These are phyloP conservation scores for Opisthograptis luteolata DNA, from an alignment of 2,888 invertebrate genomes.

Conservation along the genomic window DNA sequence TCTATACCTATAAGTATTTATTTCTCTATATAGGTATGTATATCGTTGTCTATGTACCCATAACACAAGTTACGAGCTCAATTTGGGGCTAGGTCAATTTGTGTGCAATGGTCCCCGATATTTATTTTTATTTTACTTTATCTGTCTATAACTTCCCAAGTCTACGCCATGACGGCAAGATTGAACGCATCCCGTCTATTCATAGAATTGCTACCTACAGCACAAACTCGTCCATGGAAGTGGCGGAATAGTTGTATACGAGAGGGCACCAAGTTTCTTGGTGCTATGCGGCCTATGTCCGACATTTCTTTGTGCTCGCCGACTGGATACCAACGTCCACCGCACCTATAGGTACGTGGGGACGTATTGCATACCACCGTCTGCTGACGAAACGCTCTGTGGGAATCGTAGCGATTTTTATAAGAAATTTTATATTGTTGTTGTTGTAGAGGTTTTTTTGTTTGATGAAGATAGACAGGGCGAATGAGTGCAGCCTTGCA, in stretches of 20 bases:
- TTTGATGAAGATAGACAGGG: slow-evolving; percentile 17
- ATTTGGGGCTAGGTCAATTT: too few relatives aligned
- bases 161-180: not conserved
- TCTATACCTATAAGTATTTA: too few relatives aligned
- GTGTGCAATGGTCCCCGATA: too few relatives aligned
- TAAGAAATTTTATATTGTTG: slow-evolving; percentile 6
- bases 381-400: slow-evolving; percentile 47
- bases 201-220: slow-evolving; percentile 38
- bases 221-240: slow-evolving; percentile 67
- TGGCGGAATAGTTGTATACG: slow-evolving; percentile 75
- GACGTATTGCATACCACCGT: slow-evolving; percentile 16
- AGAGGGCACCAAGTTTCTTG: slow-evolving; percentile 63
- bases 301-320: slow-evolving; percentile 74
- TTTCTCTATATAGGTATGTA: too few relatives aligned
- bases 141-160: not conserved
- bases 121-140: too few relatives aligned
- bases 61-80: too few relatives aligned
- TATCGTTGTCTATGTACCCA: too few relatives aligned
- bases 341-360: slow-evolving; percentile 6
- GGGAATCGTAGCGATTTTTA: slow-evolving; percentile 29
- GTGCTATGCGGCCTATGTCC: slow-evolving; percentile 72
- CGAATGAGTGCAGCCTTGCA: slow-evolving; percentile 1
- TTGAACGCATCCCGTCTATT: not conserved
- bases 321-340: slow-evolving; percentile 38
- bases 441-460: slow-evolving; percentile 1